A percentile compares a stretch with the other conserved stretches of the same genome.
Evolutionary conservation across 2,113 vertebrate genomes (phyloP).

Genomic region (Gulo gulo): DNA sequence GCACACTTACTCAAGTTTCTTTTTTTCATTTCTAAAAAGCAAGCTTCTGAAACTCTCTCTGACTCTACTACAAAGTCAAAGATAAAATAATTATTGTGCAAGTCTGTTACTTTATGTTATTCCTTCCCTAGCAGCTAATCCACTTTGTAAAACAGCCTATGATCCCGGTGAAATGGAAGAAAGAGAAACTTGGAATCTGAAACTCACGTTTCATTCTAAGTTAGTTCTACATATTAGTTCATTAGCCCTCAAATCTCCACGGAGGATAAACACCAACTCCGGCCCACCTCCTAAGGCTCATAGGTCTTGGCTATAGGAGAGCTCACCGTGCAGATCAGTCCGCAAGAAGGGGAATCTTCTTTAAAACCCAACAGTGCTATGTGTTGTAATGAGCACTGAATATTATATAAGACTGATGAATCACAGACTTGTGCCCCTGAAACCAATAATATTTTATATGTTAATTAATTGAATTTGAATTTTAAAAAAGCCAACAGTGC

Average conservation of each 20-base stretch:
- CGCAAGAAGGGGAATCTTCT: not conserved
- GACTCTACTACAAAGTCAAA: not conserved
- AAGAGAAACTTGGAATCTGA: not conserved
- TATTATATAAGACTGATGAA: not conserved
- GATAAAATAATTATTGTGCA: not conserved
- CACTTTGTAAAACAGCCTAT: not conserved
- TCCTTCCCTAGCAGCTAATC: not conserved
- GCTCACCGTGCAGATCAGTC: not conserved
- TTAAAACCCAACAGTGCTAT: not conserved
- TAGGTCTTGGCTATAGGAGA: not conserved
- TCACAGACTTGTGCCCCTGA: not conserved
- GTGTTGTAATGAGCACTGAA: not conserved
- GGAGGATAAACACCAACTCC: fast-evolving
- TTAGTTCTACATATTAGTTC: not conserved
- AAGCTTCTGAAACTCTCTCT: not conserved
- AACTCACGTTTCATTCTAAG: not conserved
- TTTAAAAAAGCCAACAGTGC: not conserved
- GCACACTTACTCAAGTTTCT: not conserved
- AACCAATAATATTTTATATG: not conserved
- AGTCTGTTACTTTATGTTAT: not conserved
- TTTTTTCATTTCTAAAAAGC: not conserved
- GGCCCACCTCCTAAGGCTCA: not conserved
- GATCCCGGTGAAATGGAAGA: not conserved
- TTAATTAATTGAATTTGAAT: not conserved
- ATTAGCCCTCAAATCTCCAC: not conserved